These are phyloP conservation scores for Bungarus multicinctus DNA, from an alignment of 2,113 vertebrate species.

Conservation along the genomic window DNA sequence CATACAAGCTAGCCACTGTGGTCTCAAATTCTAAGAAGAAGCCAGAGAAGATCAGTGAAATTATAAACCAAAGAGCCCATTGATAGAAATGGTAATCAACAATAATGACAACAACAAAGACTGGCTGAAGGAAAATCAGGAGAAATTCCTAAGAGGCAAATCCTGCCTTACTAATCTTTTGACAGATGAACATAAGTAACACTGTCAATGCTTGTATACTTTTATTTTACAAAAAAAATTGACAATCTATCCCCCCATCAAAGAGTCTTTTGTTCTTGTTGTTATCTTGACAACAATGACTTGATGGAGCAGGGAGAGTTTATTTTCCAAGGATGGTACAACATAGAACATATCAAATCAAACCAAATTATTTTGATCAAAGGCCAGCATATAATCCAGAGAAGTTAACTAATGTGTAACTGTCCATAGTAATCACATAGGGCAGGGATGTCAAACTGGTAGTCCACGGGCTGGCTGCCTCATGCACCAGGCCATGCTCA, in stretches of 20 bases:
- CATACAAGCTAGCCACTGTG: not conserved
- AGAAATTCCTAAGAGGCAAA: not conserved
- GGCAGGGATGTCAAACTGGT: no score
- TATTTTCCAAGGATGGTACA: not conserved
- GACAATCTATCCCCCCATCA: not conserved
- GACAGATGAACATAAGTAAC: not conserved
- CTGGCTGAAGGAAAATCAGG: not conserved
- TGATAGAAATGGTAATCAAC: not conserved
- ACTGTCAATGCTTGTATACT: not conserved
- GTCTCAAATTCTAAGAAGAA: not conserved
- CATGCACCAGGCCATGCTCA: no score
- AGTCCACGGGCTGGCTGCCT: no score
- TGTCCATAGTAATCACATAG: not conserved
- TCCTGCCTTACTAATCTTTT: not conserved
- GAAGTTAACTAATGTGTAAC: not conserved
- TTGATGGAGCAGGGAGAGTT: not conserved
- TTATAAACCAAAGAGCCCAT: not conserved
- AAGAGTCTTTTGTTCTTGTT: not conserved
- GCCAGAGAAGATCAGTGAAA: not conserved
- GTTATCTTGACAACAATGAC: not conserved
- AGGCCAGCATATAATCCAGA: not conserved
- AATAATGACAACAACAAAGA: not conserved
- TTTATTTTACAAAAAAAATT: not conserved
- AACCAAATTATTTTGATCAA: not conserved
- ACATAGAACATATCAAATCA: not conserved